Conservation (phyloP, 2,797 vertebrate genomes). For the Sebastes diaconus region DNA sequence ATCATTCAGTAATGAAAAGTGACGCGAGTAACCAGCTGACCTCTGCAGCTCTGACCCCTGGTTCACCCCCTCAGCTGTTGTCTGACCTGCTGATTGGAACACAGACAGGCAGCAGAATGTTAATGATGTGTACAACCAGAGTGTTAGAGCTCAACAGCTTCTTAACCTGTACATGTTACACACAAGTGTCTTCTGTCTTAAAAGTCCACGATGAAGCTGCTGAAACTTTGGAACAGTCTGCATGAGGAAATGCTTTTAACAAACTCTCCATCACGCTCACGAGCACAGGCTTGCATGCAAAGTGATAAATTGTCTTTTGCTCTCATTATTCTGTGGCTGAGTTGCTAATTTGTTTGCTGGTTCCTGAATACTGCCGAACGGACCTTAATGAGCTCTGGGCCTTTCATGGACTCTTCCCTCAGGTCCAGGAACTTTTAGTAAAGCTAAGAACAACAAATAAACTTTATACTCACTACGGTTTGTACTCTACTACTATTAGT, state of each 20-base stretch:
- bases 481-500: neutral
- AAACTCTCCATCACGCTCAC: neutral
- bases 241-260: neutral
- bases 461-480: neutral
- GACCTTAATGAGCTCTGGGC: constrained; percentile 43
- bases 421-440: constrained; percentile 11
- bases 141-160: too few species aligned
- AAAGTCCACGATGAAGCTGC: neutral
- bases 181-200: neutral
- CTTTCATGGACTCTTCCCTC: neutral
- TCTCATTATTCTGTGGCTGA: constrained; percentile 26
- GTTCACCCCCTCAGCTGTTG: constrained; percentile 17
- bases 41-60: constrained; percentile 28
- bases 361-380: constrained; percentile 24
- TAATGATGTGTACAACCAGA: constrained; percentile 1
- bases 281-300: neutral
- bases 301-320: constrained; percentile 20
- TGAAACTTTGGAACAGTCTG: neutral
- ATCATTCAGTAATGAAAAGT: constrained; percentile 47
- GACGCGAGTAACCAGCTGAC: constrained; percentile 62
- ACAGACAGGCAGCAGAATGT: neutral
- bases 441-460: constrained; percentile 13
- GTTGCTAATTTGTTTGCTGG: constrained; percentile 48
- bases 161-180: neutral
- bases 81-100: constrained; percentile 1